Conservation (phyloP, 30 jellyfish, hydroid and myxozoan species). For the Pseudorhiza aurosa region DNA sequence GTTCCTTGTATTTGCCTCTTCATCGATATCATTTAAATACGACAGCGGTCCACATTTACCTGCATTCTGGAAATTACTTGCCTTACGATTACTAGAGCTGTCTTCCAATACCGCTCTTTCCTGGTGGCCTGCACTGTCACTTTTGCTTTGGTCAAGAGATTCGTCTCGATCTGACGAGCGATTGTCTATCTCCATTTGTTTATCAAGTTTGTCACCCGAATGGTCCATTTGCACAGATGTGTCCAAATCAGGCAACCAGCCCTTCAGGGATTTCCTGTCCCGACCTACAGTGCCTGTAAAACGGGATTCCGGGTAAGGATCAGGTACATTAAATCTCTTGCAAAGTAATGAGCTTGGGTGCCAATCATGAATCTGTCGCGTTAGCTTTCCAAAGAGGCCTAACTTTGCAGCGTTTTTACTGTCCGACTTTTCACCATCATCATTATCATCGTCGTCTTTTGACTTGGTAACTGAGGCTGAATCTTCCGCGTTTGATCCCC, state of each 20-base stretch:
- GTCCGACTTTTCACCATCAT: constrained; percentile 36
- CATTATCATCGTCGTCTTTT: background rate
- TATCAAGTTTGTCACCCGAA: no score
- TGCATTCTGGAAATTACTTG: no score
- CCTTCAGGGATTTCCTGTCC: constrained; percentile 19
- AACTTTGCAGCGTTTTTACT: constrained; percentile 81
- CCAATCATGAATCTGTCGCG: constrained; percentile 85
- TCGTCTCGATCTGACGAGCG: background rate
- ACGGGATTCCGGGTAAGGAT: constrained; percentile 76
- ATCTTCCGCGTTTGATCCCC: constrained; percentile 54
- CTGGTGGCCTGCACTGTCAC: no score
- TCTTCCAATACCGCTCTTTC: no score
- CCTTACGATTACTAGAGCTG: no score
- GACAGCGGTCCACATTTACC: constrained; percentile 82
- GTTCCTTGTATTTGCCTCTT: background rate
- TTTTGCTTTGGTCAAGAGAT: no score
- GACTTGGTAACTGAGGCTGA: background rate
- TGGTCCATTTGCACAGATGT: background rate
- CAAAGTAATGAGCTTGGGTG: constrained; percentile 82
- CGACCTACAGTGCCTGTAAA: constrained; percentile 70
- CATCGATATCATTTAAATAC: constrained; percentile 47
- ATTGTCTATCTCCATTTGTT: background rate
- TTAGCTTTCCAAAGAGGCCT: constrained; percentile 82
- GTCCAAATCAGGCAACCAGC: constrained; percentile 25
- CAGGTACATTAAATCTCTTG: constrained; percentile 84